A percentile compares a stretch with the other conserved stretches of the same genome.
These are phyloP conservation scores for Loxodonta africana DNA, from an alignment of 2,113 vertebrate species.

Conservation along the genomic window DNA sequence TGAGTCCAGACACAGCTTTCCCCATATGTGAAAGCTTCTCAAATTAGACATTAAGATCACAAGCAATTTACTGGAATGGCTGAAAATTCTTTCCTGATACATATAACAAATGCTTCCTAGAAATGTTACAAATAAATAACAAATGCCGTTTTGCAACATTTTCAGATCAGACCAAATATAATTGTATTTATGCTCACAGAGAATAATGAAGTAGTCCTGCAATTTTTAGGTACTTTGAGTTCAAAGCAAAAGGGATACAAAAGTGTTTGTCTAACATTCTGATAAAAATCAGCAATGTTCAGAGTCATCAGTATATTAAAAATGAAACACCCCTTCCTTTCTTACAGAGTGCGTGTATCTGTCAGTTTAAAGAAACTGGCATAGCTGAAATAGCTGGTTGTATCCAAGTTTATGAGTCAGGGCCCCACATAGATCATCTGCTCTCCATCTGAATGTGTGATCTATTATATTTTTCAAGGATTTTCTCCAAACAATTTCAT, in stretches of 20 bases:
- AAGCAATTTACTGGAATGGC: background rate
- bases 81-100: background rate
- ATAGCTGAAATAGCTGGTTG: background rate
- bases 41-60: fast-evolving
- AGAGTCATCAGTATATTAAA: background rate
- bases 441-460: background rate
- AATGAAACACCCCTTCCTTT: background rate
- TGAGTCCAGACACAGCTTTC: background rate
- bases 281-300: background rate
- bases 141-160: background rate
- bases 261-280: background rate
- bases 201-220: background rate
- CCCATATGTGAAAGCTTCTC: fast-evolving
- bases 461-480: background rate
- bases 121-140: slow-evolving; percentile 12
- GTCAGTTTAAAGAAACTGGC: background rate
- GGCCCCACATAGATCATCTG: background rate
- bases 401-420: background rate
- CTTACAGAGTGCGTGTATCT: background rate
- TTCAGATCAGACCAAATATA: background rate
- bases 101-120: background rate
- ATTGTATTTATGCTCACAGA: background rate
- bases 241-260: background rate
- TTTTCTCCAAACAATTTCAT: background rate
- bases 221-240: background rate